Evolutionary conservation across 2,113 vertebrate species (phyloP).

Genomic region (Micromys minutus): DNA sequence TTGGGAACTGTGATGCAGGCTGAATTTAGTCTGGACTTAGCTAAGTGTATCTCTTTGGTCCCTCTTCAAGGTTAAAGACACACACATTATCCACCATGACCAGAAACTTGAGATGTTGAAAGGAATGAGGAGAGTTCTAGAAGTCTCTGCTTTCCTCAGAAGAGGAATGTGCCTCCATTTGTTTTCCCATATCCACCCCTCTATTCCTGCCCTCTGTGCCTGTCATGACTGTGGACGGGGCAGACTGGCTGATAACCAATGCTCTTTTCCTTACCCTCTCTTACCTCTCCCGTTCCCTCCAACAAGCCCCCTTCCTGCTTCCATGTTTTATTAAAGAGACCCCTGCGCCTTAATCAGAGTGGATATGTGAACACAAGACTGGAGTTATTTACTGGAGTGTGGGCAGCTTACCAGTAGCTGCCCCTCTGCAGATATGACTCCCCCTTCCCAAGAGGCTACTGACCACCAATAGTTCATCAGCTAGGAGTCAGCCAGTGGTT

Average conservation of each 20-base stretch:
- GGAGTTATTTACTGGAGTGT: not conserved
- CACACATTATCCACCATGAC: not conserved
- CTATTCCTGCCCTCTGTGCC: not conserved
- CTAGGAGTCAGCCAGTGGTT: not conserved
- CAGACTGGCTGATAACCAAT: not conserved
- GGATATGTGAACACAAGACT: not conserved
- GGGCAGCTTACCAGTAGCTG: not conserved
- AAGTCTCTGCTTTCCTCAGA: not conserved
- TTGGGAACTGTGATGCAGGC: not conserved
- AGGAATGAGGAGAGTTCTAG: not conserved
- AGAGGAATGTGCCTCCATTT: not conserved
- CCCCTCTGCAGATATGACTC: not conserved
- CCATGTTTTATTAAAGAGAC: not conserved
- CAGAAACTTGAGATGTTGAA: not conserved
- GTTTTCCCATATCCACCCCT: not conserved
- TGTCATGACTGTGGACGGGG: not conserved
- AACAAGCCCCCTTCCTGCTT: not conserved
- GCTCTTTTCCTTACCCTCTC: not conserved
- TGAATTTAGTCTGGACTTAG: not conserved
- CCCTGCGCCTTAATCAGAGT: not conserved
- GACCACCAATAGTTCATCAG: too few relatives aligned
- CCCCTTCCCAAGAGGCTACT: not conserved
- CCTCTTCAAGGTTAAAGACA: not conserved
- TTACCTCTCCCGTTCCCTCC: not conserved
- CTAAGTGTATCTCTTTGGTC: not conserved